Percentiles rank a stretch among this genome's conserved stretches.
These are phyloP conservation scores for Rhea americana DNA, from an alignment of 2,113 vertebrate genomes.

Conservation along the genomic window DNA sequence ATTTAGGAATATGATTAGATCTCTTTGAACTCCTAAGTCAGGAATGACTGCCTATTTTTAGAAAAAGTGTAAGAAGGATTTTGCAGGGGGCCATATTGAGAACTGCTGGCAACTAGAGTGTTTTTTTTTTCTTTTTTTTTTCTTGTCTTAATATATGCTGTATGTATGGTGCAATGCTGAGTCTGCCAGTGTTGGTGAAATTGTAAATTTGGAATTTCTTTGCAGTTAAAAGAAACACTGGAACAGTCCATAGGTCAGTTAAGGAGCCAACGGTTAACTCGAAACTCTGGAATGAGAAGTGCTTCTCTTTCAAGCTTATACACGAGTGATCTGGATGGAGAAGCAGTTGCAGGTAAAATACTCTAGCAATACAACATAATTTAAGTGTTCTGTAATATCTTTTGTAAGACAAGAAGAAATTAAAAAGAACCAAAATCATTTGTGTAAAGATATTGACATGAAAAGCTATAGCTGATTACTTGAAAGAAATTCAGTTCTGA, in stretches of 20 bases:
- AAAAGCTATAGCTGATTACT: background rate
- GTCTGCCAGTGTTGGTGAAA: background rate
- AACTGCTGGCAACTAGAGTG: background rate
- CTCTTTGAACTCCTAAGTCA: background rate
- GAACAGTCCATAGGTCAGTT: conserved; percentile 90
- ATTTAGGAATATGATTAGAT: background rate
- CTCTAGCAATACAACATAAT: background rate
- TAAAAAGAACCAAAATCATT: background rate
- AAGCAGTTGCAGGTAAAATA: conserved; percentile 77
- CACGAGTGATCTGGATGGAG: conserved; percentile 86
- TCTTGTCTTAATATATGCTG: background rate
- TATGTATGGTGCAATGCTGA: background rate
- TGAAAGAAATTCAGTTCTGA: background rate
- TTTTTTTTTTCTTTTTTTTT: background rate
- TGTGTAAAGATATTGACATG: background rate
- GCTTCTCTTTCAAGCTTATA: conserved; percentile 86
- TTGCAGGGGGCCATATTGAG: background rate
- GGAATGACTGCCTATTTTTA: background rate
- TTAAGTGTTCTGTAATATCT: too few relatives aligned
- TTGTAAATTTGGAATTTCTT: conserved; percentile 14
- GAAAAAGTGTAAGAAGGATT: background rate
- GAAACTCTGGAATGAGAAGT: conserved; percentile 75
- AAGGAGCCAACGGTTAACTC: conserved; percentile 78
- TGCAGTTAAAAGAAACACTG: conserved; percentile 89
- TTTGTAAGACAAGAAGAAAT: background rate